Percentiles rank a stretch among this genome's conserved stretches.
These are phyloP conservation scores for Pseudomyrmex dendroicus DNA, from an alignment of 1,140 invertebrate species.

Conservation along the genomic window DNA sequence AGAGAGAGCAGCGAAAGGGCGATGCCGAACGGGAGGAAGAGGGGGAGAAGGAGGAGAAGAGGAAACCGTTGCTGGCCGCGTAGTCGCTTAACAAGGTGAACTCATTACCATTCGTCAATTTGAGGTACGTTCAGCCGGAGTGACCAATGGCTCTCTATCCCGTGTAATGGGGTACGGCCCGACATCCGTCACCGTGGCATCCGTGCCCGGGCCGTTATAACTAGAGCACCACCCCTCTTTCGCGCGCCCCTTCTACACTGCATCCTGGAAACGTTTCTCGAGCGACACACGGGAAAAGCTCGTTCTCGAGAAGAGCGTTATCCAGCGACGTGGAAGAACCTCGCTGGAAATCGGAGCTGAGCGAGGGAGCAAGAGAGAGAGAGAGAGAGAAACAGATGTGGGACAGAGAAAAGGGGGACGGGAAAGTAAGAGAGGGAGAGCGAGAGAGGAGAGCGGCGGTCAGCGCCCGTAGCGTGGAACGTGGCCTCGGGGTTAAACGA, in stretches of 20 bases:
- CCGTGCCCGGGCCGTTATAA: conserved; percentile 77
- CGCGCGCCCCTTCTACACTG: not conserved
- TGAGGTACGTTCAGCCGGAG: conserved; percentile 83
- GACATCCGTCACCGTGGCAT: conserved; percentile 84
- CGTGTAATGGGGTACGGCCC: conserved; percentile 83
- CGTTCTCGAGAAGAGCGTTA: conserved; percentile 37
- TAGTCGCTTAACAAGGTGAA: conserved; percentile 84
- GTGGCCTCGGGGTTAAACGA: conserved; percentile 81
- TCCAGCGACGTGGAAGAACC: conserved; percentile 43
- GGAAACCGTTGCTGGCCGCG: conserved; percentile 62
- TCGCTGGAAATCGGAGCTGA: conserved; percentile 22
- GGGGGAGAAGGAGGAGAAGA: not conserved
- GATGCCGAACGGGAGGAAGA: not conserved
- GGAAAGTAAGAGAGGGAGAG: not conserved
- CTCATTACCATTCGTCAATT: conserved; percentile 86
- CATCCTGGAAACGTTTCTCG: conserved; percentile 8
- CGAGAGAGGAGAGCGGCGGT: conserved; percentile 53
- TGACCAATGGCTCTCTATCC: conserved; percentile 86
- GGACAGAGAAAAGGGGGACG: not conserved
- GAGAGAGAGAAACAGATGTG: conserved; percentile 28
- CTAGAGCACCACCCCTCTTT: conserved; percentile 70
- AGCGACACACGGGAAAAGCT: conserved; percentile 15
- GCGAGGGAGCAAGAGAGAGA: not conserved
- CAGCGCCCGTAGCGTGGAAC: conserved; percentile 68
- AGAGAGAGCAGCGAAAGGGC: not conserved